Conservation (phyloP, 2,888 invertebrate species). For the Nymphalis c-album region DNA sequence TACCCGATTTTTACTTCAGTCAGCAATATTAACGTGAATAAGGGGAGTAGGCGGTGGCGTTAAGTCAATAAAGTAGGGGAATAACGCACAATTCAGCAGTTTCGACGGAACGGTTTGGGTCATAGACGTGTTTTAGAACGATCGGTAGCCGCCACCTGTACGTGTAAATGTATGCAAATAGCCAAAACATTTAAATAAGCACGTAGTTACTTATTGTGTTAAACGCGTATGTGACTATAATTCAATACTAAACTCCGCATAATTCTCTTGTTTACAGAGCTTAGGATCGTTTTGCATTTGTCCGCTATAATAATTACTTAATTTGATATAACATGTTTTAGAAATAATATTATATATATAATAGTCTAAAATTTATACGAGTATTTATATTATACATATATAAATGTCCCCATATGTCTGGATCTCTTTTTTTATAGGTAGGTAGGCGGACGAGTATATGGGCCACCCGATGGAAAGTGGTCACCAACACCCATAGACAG, state of each 20-base stretch:
- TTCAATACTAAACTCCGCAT: constrained; percentile 25
- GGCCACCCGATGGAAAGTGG: too few relatives aligned
- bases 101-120: constrained; percentile 38
- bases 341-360: too few relatives aligned
- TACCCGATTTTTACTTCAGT: constrained; percentile 23
- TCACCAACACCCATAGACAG: too few relatives aligned
- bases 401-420: too few relatives aligned
- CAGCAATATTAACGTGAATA: constrained; percentile 35
- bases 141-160: constrained; percentile 37
- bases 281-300: constrained; percentile 18
- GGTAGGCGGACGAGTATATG: too few relatives aligned
- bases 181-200: constrained; percentile 45
- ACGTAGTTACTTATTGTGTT: constrained; percentile 28
- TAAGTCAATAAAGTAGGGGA: constrained; percentile 43
- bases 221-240: constrained; percentile 23
- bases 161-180: constrained; percentile 51
- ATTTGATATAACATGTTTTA: too few relatives aligned
- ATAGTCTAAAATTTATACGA: too few relatives aligned
- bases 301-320: not conserved
- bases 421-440: too few relatives aligned
- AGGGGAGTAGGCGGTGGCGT: constrained; percentile 36
- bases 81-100: constrained; percentile 37
- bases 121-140: constrained; percentile 35
- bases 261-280: constrained; percentile 23
- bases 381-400: too few relatives aligned